Evolutionary conservation across 2,888 invertebrate species (phyloP).

Genomic region (Spilarctia lutea): DNA sequence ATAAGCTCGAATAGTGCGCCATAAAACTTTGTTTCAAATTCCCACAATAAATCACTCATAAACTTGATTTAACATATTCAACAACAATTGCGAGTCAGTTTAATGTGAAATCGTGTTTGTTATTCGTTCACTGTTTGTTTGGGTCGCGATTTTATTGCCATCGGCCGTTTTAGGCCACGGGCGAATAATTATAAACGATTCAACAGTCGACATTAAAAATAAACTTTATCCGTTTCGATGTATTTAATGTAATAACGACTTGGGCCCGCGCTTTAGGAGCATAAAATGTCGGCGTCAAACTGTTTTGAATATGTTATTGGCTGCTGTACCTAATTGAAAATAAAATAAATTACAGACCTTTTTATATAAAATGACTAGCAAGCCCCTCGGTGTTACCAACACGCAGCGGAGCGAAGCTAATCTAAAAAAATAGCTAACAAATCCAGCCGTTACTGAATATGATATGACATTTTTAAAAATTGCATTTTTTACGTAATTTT

Average conservation of each 20-base stretch:
- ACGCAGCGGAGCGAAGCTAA: too few species aligned
- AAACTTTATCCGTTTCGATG: constrained; percentile 43
- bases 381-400: too few species aligned
- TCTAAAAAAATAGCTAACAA: too few species aligned
- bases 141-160: constrained; percentile 49
- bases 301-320: neutral
- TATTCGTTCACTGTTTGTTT: constrained; percentile 50
- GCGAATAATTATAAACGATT: constrained; percentile 65
- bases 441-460: too few species aligned
- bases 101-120: constrained; percentile 48
- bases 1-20: neutral
- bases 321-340: constrained; percentile 1
- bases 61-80: constrained; percentile 29
- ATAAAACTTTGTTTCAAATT: constrained; percentile 4
- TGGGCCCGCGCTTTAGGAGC: neutral
- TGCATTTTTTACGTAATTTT: too few species aligned
- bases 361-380: neutral
- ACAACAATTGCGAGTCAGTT: constrained; percentile 37
- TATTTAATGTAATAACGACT: constrained; percentile 19
- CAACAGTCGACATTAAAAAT: constrained; percentile 57
- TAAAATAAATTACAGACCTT: neutral
- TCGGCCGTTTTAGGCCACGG: constrained; percentile 63
- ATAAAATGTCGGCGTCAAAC: neutral
- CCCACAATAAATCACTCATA: constrained; percentile 29
- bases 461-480: too few species aligned